Percentiles rank a stretch among this genome's conserved stretches.
phyloP scores from a whole-genome alignment of 2,797 vertebrate species.

The Merluccius polli region DNA sequence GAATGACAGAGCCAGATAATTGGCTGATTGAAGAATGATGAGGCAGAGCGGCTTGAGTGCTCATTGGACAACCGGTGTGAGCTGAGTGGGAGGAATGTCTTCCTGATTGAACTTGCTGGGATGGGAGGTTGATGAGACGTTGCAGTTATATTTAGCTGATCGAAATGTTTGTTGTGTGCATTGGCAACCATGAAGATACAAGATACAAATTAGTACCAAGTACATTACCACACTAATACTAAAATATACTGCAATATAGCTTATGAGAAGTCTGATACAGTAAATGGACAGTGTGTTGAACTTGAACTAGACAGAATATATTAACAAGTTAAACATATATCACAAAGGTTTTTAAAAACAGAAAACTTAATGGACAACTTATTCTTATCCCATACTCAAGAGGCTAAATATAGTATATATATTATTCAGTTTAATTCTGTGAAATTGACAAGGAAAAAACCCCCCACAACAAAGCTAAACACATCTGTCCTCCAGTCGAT shows the following conservation, averaged over 20 bases:
- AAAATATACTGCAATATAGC: background rate
- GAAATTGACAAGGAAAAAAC: background rate
- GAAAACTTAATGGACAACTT: too few species aligned
- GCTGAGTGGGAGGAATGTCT: too few species aligned
- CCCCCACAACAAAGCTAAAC: background rate
- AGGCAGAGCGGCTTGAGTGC: too few species aligned
- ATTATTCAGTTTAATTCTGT: background rate
- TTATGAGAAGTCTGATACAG: background rate
- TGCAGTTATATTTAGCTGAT: constrained; percentile 8
- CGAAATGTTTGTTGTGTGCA: background rate
- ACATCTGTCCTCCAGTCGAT: background rate
- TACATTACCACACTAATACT: background rate
- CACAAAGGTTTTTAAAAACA: too few species aligned
- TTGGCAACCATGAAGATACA: background rate
- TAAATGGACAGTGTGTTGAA: background rate
- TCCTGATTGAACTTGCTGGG: too few species aligned
- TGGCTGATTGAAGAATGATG: too few species aligned
- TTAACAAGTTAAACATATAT: too few species aligned
- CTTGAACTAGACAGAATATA: background rate
- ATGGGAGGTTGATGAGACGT: constrained; percentile 27
- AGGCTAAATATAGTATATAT: background rate
- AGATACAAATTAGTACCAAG: background rate
- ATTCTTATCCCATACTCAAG: background rate
- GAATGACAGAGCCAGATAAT: too few species aligned
- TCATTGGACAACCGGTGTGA: too few species aligned